These are phyloP conservation scores for Achatina immaculata DNA, from an alignment of 1,140 invertebrate species.

Conservation along the genomic window DNA sequence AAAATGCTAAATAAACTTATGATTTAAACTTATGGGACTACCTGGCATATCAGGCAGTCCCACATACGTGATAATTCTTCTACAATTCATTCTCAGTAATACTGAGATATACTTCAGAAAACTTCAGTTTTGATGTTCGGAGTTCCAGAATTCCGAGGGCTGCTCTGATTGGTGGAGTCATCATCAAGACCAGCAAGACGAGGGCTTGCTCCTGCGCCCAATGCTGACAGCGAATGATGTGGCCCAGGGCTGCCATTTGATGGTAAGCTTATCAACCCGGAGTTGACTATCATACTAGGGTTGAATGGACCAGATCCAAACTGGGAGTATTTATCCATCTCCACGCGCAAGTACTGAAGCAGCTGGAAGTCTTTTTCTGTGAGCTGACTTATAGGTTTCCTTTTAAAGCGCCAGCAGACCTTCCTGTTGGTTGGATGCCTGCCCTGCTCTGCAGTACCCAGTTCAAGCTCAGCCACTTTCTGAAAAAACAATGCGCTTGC, in stretches of 20 bases:
- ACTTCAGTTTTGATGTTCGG: constrained; percentile 27
- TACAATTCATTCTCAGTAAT: no score
- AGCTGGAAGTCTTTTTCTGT: constrained; percentile 45
- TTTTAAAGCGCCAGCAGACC: constrained; percentile 51
- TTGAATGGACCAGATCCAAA: constrained; percentile 39
- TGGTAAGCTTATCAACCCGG: constrained; percentile 11
- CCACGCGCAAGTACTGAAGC: constrained; percentile 48
- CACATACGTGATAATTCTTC: no score
- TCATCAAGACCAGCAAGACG: constrained; percentile 1
- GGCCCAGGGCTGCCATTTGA: neutral
- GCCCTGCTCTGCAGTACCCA: constrained; percentile 47
- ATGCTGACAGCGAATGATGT: neutral
- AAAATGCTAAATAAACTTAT: no score
- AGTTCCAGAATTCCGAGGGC: neutral
- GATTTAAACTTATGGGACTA: no score
- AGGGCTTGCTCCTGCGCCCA: neutral
- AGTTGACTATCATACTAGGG: constrained; percentile 33
- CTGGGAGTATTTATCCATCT: constrained; percentile 48
- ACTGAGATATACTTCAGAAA: constrained; percentile 17
- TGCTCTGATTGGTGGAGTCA: constrained; percentile 26
- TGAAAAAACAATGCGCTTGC: constrained; percentile 47
- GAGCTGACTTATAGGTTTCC: constrained; percentile 44
- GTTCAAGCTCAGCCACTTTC: constrained; percentile 47
- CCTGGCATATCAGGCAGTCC: no score
- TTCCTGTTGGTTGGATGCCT: constrained; percentile 53